Percentiles rank a stretch among this genome's conserved stretches.
phyloP scores from a whole-genome alignment of 2,888 invertebrate genomes.

The Alentia gelatinosa region DNA sequence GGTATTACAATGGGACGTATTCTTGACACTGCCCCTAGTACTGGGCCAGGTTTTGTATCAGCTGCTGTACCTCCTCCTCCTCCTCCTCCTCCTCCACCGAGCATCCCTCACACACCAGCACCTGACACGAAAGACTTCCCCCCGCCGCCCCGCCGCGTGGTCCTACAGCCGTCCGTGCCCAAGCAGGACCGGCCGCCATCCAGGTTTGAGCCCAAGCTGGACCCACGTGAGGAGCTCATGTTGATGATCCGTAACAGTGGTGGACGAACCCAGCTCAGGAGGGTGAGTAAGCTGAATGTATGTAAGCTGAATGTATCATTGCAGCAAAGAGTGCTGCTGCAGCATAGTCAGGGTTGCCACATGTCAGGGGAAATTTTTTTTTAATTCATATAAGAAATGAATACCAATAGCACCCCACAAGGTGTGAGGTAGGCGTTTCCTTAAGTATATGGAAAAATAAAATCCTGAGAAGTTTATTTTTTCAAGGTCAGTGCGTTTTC shows the following conservation, averaged over 20 bases:
- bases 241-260: conserved; percentile 88
- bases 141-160: conserved; percentile 26
- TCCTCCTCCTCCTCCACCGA: conserved; percentile 26
- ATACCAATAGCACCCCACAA: too few relatives aligned
- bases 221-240: conserved; percentile 86
- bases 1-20: conserved; percentile 3
- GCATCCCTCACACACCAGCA: conserved; percentile 72
- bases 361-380: neutral
- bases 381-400: neutral
- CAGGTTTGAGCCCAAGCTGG: conserved; percentile 78
- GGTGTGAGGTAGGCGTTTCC: neutral
- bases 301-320: neutral
- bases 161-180: conserved; percentile 40
- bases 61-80: neutral
- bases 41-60: neutral
- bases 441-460: neutral
- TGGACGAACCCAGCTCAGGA: conserved; percentile 69
- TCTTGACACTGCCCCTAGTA: neutral
- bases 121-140: conserved; percentile 63
- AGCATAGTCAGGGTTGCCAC: neutral
- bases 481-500: too few relatives aligned
- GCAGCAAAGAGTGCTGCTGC: too few relatives aligned
- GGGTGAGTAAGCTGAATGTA: neutral
- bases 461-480: neutral
- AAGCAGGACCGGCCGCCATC: neutral